Evolutionary conservation across 1,140 invertebrate genomes (phyloP).

Genomic region (Polypedilum pembai): DNA sequence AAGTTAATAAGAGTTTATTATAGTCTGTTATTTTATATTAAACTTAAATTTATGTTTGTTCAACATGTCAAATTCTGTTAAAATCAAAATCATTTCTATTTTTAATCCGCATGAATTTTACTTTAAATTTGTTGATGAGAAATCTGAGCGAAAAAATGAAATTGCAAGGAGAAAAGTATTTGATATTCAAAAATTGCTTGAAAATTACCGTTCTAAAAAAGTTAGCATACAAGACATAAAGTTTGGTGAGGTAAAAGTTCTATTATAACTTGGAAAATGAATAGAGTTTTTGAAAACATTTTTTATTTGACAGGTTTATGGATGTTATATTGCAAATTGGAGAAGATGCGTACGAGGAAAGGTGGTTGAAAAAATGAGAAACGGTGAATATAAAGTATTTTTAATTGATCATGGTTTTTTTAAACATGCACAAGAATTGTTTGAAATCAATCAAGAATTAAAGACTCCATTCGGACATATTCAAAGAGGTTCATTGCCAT

Average conservation of each 20-base stretch:
- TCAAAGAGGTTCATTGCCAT: neutral
- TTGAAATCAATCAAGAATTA: neutral
- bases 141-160: neutral
- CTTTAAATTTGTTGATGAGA: neutral
- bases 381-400: neutral
- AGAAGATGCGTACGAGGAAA: neutral
- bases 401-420: neutral
- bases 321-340: neutral
- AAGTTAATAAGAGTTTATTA: no score
- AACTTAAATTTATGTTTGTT: neutral
- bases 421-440: neutral
- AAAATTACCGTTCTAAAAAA: neutral
- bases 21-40: no score
- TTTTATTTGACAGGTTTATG: neutral
- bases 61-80: neutral
- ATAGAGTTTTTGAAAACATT: neutral
- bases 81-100: neutral
- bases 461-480: neutral
- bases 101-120: neutral
- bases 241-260: neutral
- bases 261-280: neutral
- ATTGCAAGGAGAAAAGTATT: neutral
- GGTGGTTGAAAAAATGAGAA: neutral
- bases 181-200: neutral
- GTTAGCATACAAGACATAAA: neutral